Evolutionary conservation across 2,113 vertebrate species (phyloP), one percentile per base, ranked within the genome.

Genomic region (Serinus canaria): DNA sequence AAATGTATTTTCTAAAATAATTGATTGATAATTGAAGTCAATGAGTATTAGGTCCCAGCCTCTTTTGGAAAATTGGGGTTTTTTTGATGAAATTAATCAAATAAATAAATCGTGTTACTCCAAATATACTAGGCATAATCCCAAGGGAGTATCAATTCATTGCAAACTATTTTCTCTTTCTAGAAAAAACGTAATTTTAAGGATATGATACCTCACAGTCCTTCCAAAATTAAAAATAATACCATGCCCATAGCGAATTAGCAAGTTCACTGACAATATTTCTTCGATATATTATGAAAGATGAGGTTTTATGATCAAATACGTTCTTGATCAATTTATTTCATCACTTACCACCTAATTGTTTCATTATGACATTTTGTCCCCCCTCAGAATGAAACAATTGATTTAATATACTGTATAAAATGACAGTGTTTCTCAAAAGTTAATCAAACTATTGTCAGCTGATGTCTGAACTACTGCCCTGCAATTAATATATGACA

Each of bases 391-490:
- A 91, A 67, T 47, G 35, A 95, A 94, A 87, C 37, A 87, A 76
- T 64, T 94, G 41, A 85, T 90, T 90, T 94, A 87, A 92, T 87
- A 87, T n/a, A 67, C 20, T 90, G 27, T 80, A 55, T 67, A 70
- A 94, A 97, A 83, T 74, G 4, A 86, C 35, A 23, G 13, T 66
- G 80, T 77, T 95, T 83, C 83, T 92, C 56, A 82, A 89, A 89
- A 77, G 44, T 94, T 94, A 97, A 91, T 97, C 93, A 90, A 95
- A 88, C 39, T 86, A 47, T 87, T 88, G 90, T 93, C 67, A 83
- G 27, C 15, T 94, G 67, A 83, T 85, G 49, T 74, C 78, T 94
- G 90, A 94, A 93, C 78, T 90, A 47, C 14, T 80, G 84, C 67
- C 68, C 82, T 74, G 59, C 50, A 91, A 91, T 91, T 95, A 97